These are phyloP conservation scores for Melanaphis sacchari DNA, from an alignment of 1,140 invertebrate species.

Conservation along the genomic window DNA sequence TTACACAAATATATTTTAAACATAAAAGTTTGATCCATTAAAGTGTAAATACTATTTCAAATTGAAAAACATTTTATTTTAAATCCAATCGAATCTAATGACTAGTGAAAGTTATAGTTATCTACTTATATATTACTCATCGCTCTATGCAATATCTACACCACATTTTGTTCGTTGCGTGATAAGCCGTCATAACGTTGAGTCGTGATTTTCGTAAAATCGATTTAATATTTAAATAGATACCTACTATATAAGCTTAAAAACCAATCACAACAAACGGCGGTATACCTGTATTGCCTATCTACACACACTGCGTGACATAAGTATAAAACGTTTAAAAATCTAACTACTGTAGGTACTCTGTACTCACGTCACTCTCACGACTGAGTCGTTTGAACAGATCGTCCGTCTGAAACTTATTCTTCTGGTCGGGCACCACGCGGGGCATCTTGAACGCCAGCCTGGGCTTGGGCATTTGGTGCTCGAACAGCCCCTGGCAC, in stretches of 20 bases:
- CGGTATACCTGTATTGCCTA: too few relatives aligned
- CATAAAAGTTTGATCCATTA: too few relatives aligned
- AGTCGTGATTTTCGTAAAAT: background rate
- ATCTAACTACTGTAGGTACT: too few relatives aligned
- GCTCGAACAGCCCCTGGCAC: conserved; percentile 76
- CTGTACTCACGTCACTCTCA: conserved; percentile 86
- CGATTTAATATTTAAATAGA: background rate
- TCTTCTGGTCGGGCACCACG: conserved; percentile 94
- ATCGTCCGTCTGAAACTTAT: conserved; percentile 95
- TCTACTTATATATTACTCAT: background rate
- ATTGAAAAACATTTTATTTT: background rate
- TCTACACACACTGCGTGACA: too few relatives aligned
- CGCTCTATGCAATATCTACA: background rate
- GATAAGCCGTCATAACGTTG: too few relatives aligned
- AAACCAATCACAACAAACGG: too few relatives aligned
- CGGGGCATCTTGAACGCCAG: conserved; percentile 95
- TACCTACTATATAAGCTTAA: too few relatives aligned
- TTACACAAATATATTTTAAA: too few relatives aligned
- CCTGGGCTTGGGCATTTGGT: conserved; percentile 74
- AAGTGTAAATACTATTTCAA: background rate
- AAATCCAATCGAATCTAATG: background rate
- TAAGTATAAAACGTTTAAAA: too few relatives aligned
- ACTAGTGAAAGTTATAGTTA: background rate
- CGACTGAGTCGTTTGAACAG: conserved; percentile 90
- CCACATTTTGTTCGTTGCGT: background rate